Evolutionary conservation across 2,113 vertebrate species (phyloP), one percentile per base, ranked within the genome.

Genomic region (Bubo scandiacus): DNA sequence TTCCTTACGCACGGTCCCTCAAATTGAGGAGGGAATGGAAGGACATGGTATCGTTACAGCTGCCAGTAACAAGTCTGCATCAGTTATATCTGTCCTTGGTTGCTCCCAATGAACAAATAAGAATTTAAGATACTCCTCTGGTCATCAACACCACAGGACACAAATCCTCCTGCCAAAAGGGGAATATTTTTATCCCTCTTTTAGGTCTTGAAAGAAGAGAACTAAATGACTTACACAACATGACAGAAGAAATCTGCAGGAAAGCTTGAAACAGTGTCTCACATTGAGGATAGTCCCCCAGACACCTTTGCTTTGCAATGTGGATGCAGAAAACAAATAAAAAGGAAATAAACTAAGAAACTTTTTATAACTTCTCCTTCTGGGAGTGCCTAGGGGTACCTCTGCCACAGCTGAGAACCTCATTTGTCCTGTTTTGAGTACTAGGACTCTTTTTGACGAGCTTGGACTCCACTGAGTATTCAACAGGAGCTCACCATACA

Each of bases 1-100:
- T 49, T 65, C 8, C 1, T 32, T 27, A 25, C 0, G 0, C 12
- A 34, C 0, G 38, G 67, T 25, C 68, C 55, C 54, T 32, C 71
- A 15, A 49, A 27, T 1, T 7, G 65, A 40, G 63, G 25, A 10
- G 27, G 14, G 73, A 71, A 20, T 1, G 12, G 55, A 36, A 21
- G 25, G 55, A 47, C 8, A 0, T 0, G 12, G 34, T 10, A 26
- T 47, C 4, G 2, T 9, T 29, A 25, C 43, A 34, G 29, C 25
- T 13, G 36, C 66, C 52, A 3, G 30, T 2, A 42, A 36, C 32
- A 67, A 32, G 36, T 12, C 52, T 29, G 38, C 55, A 18, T 3
- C 25, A 0, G 7, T 17, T 82, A 1, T 11, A 6, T 13, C 43
- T 7, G 25, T 34, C 45, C 57, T 57, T 45, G 45, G 26, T 20